Evolutionary conservation across 2,797 vertebrate genomes (phyloP).

Genomic region (Gorsachius magnificus): DNA sequence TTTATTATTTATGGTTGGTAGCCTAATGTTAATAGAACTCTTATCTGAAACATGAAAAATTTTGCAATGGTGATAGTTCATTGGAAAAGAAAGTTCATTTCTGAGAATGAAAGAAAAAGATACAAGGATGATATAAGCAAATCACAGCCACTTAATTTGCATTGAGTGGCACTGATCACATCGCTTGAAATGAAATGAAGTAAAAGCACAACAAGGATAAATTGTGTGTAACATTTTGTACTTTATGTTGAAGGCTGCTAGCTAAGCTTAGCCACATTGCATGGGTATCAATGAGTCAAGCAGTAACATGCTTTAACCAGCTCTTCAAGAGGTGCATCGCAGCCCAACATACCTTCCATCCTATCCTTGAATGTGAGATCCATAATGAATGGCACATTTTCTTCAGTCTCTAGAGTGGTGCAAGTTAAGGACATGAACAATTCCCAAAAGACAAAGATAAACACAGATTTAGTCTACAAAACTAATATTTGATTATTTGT

Average conservation of each 20-base stretch:
- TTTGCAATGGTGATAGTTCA: not conserved
- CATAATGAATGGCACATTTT: not conserved
- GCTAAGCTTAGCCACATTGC: not conserved
- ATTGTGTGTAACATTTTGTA: not conserved
- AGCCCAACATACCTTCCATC: not conserved
- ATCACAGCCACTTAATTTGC: not conserved
- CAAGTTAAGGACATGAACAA: not conserved
- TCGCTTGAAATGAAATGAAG: not conserved
- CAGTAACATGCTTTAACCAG: not conserved
- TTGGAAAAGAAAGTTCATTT: not conserved
- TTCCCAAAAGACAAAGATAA: not conserved
- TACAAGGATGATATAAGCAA: not conserved
- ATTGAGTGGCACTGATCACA: not conserved
- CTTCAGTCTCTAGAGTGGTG: not conserved
- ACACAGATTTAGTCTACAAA: not conserved
- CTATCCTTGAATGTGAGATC: accelerated
- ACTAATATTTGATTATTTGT: not conserved
- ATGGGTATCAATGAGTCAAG: not conserved
- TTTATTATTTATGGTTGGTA: not conserved
- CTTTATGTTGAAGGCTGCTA: not conserved
- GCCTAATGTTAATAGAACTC: not conserved
- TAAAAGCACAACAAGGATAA: not conserved
- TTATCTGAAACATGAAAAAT: not conserved
- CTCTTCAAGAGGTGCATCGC: not conserved
- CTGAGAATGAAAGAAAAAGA: not conserved